phyloP scores from a whole-genome alignment of 2,888 invertebrate species.

The Maniola hyperantus region DNA sequence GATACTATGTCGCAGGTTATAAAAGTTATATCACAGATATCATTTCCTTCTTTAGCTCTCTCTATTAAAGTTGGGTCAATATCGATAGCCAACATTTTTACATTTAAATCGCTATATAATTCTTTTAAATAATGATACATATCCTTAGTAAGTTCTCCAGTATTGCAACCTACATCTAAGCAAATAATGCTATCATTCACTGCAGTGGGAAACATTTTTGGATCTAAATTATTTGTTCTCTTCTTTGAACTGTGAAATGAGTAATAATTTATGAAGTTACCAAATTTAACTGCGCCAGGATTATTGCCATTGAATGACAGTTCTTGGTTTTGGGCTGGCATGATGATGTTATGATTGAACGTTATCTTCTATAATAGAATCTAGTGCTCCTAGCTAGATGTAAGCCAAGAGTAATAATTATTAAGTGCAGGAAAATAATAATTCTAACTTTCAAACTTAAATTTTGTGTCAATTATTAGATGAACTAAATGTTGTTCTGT shows the following conservation, averaged over 20 bases:
- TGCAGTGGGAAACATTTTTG: conserved; percentile 60
- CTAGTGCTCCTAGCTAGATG: not conserved
- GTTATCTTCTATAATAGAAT: not conserved
- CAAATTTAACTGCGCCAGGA: conserved; percentile 90
- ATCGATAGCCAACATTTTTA: conserved; percentile 86
- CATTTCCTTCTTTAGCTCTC: conserved; percentile 83
- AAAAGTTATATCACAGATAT: conserved; percentile 76
- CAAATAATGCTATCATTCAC: conserved; percentile 65
- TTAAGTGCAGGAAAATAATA: not conserved
- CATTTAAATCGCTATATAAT: conserved; percentile 56
- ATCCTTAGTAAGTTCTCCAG: conserved; percentile 87
- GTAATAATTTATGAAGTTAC: conserved; percentile 95
- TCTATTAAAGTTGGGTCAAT: conserved; percentile 87
- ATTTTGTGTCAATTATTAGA: too few relatives aligned
- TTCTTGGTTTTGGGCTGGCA: conserved; percentile 16
- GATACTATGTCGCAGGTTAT: conserved; percentile 84
- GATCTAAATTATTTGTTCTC: conserved; percentile 83
- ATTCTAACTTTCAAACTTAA: not conserved
- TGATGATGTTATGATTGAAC: not conserved
- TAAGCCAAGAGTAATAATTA: not conserved
- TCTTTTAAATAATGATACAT: conserved; percentile 78
- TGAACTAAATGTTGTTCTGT: too few relatives aligned
- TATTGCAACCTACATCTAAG: conserved; percentile 91
- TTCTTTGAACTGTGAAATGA: conserved; percentile 88
- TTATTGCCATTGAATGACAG: conserved; percentile 77